Evolutionary conservation across 2,888 invertebrate genomes (phyloP).

Genomic region (Anorthoa munda): DNA sequence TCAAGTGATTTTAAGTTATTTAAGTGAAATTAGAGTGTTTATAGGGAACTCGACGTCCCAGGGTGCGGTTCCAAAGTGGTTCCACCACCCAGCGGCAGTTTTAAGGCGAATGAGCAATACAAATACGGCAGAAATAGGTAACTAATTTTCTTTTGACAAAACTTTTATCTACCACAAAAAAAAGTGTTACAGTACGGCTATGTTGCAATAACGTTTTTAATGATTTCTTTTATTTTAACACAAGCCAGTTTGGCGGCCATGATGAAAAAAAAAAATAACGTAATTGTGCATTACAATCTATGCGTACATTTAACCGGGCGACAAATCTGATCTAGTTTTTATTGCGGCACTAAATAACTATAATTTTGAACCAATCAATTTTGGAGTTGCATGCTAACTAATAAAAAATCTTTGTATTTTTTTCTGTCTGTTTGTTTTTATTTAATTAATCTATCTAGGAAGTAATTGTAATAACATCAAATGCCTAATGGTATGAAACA

Average conservation of each 20-base stretch:
- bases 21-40: too few species aligned
- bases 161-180: too few species aligned
- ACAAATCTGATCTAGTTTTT: constrained; percentile 51
- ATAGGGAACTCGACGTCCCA: too few species aligned
- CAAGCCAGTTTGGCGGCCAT: constrained; percentile 56
- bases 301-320: constrained; percentile 36
- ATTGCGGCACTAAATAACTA: constrained; percentile 32
- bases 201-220: constrained; percentile 70
- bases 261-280: constrained; percentile 53
- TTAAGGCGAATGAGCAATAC: too few species aligned
- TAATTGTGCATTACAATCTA: constrained; percentile 57
- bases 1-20: too few species aligned
- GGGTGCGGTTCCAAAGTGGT: too few species aligned
- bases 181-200: too few species aligned
- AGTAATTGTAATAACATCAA: background rate
- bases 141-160: too few species aligned
- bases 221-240: constrained; percentile 69
- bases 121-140: too few species aligned
- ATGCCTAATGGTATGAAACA: background rate
- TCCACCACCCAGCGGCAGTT: too few species aligned
- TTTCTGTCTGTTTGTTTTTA: constrained; percentile 34
- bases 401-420: background rate
- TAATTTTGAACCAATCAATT: constrained; percentile 48
- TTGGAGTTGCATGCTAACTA: constrained; percentile 15
- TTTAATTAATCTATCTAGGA: constrained; percentile 21